phyloP scores from a whole-genome alignment of 92 coral and sea anemone species.

The Phymanthus crucifer region DNA sequence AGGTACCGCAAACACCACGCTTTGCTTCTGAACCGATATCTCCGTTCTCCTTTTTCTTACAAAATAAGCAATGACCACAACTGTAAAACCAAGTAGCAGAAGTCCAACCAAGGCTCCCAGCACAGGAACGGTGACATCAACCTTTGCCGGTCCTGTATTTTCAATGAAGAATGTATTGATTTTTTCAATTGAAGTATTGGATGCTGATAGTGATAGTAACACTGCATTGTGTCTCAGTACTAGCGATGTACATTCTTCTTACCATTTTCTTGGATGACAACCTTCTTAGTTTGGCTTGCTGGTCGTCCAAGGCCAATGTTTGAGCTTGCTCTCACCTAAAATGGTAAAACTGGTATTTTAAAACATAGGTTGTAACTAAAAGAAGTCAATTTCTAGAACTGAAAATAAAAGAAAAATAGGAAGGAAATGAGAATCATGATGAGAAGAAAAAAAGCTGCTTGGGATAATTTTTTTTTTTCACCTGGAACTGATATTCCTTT shows the following conservation, averaged over 20 bases:
- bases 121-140: constrained; percentile 21
- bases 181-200: background rate
- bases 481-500: constrained; percentile 45
- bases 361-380: no score
- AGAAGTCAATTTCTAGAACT: background rate
- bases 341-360: background rate
- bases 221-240: background rate
- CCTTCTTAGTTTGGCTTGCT: background rate
- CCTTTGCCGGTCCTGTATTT: background rate
- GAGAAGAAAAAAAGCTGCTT: no score
- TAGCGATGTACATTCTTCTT: background rate
- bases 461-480: no score
- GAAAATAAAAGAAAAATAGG: background rate
- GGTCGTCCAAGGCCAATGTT: constrained; percentile 21
- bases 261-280: background rate
- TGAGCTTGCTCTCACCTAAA: constrained; percentile 26
- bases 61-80: background rate
- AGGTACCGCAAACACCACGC: background rate
- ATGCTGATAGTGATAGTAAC: background rate
- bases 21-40: background rate
- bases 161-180: background rate
- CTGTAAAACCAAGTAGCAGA: background rate
- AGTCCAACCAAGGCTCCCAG: constrained; percentile 9
- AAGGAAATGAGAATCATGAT: background rate
- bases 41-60: constrained; percentile 11